A percentile compares a stretch with the other conserved stretches of the same genome.
These are phyloP conservation scores for Rhynchopsitta pachyrhyncha DNA, from an alignment of 2,113 vertebrate species.

Conservation along the genomic window DNA sequence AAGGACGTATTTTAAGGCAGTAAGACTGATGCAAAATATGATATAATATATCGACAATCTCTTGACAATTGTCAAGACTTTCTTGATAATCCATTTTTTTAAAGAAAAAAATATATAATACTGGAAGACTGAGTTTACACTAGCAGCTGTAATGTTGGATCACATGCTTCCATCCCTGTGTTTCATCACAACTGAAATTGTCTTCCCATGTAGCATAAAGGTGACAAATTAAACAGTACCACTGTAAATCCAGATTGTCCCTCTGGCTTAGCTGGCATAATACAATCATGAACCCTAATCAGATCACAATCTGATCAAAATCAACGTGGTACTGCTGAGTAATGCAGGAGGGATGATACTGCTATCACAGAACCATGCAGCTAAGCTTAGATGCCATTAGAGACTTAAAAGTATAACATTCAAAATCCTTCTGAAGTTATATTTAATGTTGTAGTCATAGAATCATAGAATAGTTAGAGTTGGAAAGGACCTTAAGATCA, in stretches of 20 bases:
- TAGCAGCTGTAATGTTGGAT: not conserved
- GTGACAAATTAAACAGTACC: not conserved
- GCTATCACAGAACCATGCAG: not conserved
- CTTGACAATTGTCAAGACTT: not conserved
- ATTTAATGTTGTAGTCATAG: not conserved
- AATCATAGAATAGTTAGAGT: too few relatives aligned
- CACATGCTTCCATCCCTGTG: not conserved
- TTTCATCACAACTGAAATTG: not conserved
- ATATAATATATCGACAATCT: not conserved
- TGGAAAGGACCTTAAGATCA: too few relatives aligned
- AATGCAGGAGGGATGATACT: accelerated
- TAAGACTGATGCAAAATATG: not conserved
- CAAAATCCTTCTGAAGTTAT: not conserved
- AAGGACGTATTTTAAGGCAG: not conserved
- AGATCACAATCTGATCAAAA: not conserved
- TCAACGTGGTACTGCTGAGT: not conserved
- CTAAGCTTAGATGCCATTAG: not conserved
- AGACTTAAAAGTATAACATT: not conserved
- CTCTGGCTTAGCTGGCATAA: not conserved
- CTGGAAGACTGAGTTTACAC: not conserved
- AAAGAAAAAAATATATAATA: not conserved
- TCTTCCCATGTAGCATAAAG: not conserved
- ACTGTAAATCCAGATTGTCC: not conserved
- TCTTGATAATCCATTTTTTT: not conserved
- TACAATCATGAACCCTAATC: not conserved